These are phyloP conservation scores for Anas flavirostris DNA, from an alignment of 2,797 vertebrate species.

Conservation along the genomic window DNA sequence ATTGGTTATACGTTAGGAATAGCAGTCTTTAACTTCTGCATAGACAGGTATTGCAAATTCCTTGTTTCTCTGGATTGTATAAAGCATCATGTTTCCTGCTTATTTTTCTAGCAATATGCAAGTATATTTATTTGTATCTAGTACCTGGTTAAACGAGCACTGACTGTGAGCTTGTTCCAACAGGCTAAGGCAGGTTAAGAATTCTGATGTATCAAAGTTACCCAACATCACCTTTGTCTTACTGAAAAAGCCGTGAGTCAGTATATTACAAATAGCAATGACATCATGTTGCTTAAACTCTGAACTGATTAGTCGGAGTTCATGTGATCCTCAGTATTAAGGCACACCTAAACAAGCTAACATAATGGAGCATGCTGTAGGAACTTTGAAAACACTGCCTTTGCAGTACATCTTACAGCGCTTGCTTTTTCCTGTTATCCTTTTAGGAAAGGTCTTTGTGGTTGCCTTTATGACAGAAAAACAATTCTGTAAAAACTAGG, in stretches of 20 bases:
- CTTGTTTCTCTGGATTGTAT: neutral
- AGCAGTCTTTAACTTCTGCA: neutral
- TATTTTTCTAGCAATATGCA: neutral
- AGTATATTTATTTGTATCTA: neutral
- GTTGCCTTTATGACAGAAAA: neutral
- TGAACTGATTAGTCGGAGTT: neutral
- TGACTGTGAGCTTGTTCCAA: neutral
- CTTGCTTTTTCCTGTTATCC: too few relatives aligned
- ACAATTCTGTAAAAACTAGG: neutral
- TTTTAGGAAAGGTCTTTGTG: neutral
- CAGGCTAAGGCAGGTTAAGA: neutral
- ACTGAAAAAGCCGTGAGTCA: neutral
- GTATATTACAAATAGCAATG: neutral
- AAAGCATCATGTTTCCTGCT: neutral
- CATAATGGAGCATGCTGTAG: rapidly evolving
- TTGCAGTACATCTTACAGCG: neutral
- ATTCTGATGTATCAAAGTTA: neutral
- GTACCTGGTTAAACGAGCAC: neutral
- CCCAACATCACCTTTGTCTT: neutral
- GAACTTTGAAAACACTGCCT: neutral
- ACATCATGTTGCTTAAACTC: neutral
- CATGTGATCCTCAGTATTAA: rapidly evolving
- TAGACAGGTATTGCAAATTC: neutral
- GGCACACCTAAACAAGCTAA: neutral
- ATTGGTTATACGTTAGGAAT: neutral